Evolutionary conservation across 2,888 invertebrate genomes (phyloP).

Genomic region (Taphrorychus bicolor): DNA sequence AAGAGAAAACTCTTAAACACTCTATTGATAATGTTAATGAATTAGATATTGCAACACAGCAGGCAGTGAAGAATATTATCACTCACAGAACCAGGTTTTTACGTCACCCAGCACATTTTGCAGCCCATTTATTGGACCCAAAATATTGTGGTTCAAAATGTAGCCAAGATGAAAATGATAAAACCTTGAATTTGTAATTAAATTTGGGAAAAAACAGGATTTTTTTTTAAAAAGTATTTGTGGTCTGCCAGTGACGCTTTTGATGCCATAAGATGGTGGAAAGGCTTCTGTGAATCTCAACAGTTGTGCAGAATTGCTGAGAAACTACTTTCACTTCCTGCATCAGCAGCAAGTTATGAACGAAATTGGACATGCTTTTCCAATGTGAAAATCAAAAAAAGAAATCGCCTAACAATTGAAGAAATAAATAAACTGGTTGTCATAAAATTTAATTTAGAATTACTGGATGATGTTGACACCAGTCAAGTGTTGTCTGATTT

Average conservation of each 20-base stretch:
- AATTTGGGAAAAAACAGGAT: neutral
- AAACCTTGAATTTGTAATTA: neutral
- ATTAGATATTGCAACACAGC: neutral
- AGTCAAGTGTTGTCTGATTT: too few relatives aligned
- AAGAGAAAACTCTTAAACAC: neutral
- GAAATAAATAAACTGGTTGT: too few relatives aligned
- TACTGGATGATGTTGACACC: too few relatives aligned
- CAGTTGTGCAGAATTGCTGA: too few relatives aligned
- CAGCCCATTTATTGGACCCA: neutral
- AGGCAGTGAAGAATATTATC: neutral
- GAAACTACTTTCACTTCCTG: too few relatives aligned
- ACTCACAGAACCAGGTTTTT: neutral
- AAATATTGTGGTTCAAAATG: neutral
- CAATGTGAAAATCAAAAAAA: too few relatives aligned
- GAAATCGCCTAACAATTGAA: too few relatives aligned
- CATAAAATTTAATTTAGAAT: too few relatives aligned
- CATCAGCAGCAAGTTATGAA: too few relatives aligned
- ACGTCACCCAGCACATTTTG: neutral
- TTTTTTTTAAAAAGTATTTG: neutral
- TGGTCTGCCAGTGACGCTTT: neutral
- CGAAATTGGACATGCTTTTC: too few relatives aligned
- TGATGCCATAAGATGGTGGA: too few relatives aligned
- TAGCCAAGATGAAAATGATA: neutral
- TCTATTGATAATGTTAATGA: neutral
- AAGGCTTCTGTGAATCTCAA: too few relatives aligned